A percentile compares a stretch with the other conserved stretches of the same genome.
These are phyloP conservation scores for Bryconaethiops microstoma DNA, from an alignment of 2,797 vertebrate genomes.

Conservation along the genomic window DNA sequence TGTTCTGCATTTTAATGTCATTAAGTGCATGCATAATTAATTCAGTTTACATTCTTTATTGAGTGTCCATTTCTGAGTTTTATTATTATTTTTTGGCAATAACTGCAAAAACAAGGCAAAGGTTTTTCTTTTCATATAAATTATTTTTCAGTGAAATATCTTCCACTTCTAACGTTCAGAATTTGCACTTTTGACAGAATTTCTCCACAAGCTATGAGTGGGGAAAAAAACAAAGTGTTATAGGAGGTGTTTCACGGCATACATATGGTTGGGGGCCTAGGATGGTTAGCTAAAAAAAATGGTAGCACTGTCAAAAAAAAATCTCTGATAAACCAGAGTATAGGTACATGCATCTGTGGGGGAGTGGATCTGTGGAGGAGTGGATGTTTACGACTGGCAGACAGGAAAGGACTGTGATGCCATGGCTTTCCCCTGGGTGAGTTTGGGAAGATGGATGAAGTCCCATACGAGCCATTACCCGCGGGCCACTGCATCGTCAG, in stretches of 20 bases:
- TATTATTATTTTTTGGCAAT: background rate
- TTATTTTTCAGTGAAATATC: too few species aligned
- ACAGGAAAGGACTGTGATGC: conserved; percentile 31
- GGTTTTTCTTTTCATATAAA: too few species aligned
- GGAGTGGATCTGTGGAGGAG: background rate
- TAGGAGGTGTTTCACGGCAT: background rate
- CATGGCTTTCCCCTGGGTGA: conserved; percentile 26
- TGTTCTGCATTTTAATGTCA: too few species aligned
- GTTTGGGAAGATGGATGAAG: conserved; percentile 41
- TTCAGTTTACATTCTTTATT: background rate
- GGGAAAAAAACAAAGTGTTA: background rate
- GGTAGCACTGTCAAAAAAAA: background rate
- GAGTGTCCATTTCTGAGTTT: too few species aligned
- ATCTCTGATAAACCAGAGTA: background rate
- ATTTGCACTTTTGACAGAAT: too few species aligned
- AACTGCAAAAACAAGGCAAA: background rate
- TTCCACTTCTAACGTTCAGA: too few species aligned
- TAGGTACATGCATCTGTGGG: background rate
- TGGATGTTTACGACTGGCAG: conserved; percentile 47
- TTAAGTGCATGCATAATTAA: background rate
- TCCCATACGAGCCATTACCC: conserved; percentile 52
- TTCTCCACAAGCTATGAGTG: too few species aligned
- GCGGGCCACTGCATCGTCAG: conserved; percentile 38
- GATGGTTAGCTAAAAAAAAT: background rate
- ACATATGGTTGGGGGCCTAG: background rate